These are phyloP conservation scores for Plusia festucae DNA, from an alignment of 2,888 invertebrate genomes.

Conservation along the genomic window DNA sequence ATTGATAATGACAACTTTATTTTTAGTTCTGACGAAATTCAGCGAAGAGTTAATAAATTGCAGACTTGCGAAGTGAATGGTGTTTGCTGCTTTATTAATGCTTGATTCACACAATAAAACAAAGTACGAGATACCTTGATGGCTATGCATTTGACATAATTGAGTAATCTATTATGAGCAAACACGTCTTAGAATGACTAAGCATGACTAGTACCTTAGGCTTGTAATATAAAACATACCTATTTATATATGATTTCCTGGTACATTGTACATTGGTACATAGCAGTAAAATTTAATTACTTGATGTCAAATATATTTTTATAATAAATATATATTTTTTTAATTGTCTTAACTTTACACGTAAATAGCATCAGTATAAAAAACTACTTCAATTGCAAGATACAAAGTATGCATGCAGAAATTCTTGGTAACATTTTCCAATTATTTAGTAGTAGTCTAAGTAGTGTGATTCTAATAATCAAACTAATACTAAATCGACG, in stretches of 20 bases:
- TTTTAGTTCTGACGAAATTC: not conserved
- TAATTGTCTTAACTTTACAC: too few relatives aligned
- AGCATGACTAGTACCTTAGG: not conserved
- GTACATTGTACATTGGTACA: not conserved
- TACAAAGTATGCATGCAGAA: too few relatives aligned
- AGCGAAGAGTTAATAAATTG: constrained; percentile 2
- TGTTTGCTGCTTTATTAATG: not conserved
- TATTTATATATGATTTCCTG: not conserved
- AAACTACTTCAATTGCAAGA: too few relatives aligned
- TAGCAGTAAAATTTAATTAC: not conserved
- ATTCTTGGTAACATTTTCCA: too few relatives aligned
- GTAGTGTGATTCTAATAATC: too few relatives aligned
- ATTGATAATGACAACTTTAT: not conserved
- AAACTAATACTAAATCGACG: too few relatives aligned
- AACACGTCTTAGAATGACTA: constrained; percentile 6
- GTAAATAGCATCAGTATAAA: too few relatives aligned
- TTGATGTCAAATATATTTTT: too few relatives aligned
- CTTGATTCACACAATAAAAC: not conserved
- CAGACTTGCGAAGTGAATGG: not conserved
- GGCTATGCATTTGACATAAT: constrained; percentile 1
- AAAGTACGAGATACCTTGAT: not conserved
- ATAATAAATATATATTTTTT: too few relatives aligned
- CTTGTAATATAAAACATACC: not conserved
- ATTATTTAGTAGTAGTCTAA: too few relatives aligned
- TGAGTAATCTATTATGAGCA: not conserved